phyloP scores from a whole-genome alignment of 1,140 invertebrate genomes.

The Apis florea region DNA sequence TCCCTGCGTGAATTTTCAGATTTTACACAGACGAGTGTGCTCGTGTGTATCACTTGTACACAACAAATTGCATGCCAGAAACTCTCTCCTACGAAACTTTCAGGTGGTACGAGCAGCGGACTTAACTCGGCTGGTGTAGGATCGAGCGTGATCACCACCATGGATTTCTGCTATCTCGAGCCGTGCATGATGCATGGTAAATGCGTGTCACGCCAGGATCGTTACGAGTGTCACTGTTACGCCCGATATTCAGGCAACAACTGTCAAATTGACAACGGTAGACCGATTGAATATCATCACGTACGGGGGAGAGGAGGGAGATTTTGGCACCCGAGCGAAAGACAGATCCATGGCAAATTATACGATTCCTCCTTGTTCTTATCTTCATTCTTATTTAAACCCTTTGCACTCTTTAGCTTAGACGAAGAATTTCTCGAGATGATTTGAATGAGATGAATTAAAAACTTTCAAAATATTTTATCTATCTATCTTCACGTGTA shows the following conservation, averaged over 20 bases:
- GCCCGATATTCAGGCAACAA: conserved; percentile 90
- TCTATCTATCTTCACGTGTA: too few species aligned
- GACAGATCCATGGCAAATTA: conserved; percentile 5
- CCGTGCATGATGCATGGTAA: conserved; percentile 90
- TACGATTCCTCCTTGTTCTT: too few species aligned
- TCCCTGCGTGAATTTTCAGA: neutral
- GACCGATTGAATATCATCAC: conserved; percentile 65
- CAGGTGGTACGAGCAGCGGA: conserved; percentile 73
- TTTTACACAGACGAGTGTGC: neutral
- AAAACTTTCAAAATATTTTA: too few species aligned
- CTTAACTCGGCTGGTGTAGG: conserved; percentile 53
- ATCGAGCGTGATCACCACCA: conserved; percentile 75
- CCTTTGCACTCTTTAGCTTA: too few species aligned
- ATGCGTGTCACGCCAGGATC: conserved; percentile 87
- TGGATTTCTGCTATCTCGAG: conserved; percentile 88
- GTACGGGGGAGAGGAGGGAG: too few species aligned
- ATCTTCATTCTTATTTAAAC: too few species aligned
- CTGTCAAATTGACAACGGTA: conserved; percentile 89
- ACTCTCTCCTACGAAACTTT: conserved; percentile 69
- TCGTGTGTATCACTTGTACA: neutral
- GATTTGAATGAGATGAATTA: too few species aligned
- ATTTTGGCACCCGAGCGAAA: conserved; percentile 17
- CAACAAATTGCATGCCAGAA: conserved; percentile 68
- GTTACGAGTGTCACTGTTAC: conserved; percentile 89
- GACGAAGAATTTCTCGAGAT: too few species aligned